phyloP scores from a whole-genome alignment of 2,888 invertebrate species.

The Nephrocerus scutellatus region DNA sequence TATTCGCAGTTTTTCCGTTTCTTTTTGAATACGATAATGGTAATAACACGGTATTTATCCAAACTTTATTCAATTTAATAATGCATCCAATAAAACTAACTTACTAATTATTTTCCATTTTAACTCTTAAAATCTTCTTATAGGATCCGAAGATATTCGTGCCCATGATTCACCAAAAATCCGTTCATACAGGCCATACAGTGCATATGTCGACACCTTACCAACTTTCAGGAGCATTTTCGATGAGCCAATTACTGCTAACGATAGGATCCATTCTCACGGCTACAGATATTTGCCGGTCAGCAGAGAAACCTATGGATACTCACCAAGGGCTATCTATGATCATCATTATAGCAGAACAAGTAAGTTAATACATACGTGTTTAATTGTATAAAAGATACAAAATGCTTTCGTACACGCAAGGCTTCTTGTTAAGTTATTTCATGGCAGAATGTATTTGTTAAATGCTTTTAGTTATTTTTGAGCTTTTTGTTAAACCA shows the following conservation, averaged over 20 bases:
- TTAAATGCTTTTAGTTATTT: too few relatives aligned
- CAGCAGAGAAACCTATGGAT: conserved; percentile 83
- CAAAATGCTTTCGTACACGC: too few relatives aligned
- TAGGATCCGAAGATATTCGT: conserved; percentile 86
- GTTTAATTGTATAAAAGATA: background rate
- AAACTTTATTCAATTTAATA: background rate
- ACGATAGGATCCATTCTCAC: conserved; percentile 77
- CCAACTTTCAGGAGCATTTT: conserved; percentile 78
- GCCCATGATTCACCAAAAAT: conserved; percentile 76
- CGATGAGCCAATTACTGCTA: conserved; percentile 73
- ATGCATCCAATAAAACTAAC: too few relatives aligned
- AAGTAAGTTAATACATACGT: conserved; percentile 59
- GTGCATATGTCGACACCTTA: conserved; percentile 66
- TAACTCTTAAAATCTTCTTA: conserved; percentile 6
- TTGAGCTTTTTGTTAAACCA: too few relatives aligned
- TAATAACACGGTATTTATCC: too few relatives aligned
- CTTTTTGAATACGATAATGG: too few relatives aligned
- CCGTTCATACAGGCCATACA: conserved; percentile 56
- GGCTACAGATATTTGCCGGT: conserved; percentile 88
- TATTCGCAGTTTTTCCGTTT: too few relatives aligned
- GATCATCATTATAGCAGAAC: conserved; percentile 81
- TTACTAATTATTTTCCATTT: too few relatives aligned
- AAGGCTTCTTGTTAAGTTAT: too few relatives aligned
- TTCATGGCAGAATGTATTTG: background rate
- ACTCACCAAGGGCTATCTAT: conserved; percentile 80